Evolutionary conservation across 1,140 invertebrate species (phyloP), one percentile per base, ranked within the genome.

Genomic region (Brachystomella parvula): DNA sequence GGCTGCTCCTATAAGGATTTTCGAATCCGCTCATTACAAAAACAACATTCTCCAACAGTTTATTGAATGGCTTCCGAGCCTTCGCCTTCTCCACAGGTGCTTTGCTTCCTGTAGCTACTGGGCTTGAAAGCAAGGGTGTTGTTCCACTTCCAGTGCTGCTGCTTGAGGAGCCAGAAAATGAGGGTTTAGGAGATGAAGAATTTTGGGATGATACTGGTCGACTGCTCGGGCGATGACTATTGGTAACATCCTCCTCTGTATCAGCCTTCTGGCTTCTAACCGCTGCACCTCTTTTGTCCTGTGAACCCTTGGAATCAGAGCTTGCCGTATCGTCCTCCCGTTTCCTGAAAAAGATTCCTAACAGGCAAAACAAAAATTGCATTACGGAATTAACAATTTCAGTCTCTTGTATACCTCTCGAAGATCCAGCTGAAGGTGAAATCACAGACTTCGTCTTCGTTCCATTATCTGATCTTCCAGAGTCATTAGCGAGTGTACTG

Each of bases 21-120:
- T 87, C 82, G 79, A 88, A 94, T 0, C 92, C 68, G 79, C 90
- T 93, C 61, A 95, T 81, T 2, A 86, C 86, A 79, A 94, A 84
- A 19, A 84, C 81, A 29, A 92, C 89, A 47, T 81, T 83, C 49
- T 82, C 80, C 76, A 89, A 79, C 28, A 88, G 74, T 68, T 82
- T 75, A 66, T 78, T 76, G 68, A 86, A 86, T 1, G 82, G 82
- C 75, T 81, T 82, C 63, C 64, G 71, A 6, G 33, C 74, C 61
- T 49, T 61, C 33, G 47, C 49, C 53, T 49, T 39, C 32, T 30
- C 58, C 61, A 39, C 69, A 39, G 32, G 6, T 68, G 68, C 31
- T 56, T 49, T 26, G 47, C 32, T 28, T 58, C 35, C 35, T 39
- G 6, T 39, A 39, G 35, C 6, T 19, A 19, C 35, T 39, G 6